Evolutionary conservation across 2,113 vertebrate species (phyloP).

Genomic region (Anser cygnoides): DNA sequence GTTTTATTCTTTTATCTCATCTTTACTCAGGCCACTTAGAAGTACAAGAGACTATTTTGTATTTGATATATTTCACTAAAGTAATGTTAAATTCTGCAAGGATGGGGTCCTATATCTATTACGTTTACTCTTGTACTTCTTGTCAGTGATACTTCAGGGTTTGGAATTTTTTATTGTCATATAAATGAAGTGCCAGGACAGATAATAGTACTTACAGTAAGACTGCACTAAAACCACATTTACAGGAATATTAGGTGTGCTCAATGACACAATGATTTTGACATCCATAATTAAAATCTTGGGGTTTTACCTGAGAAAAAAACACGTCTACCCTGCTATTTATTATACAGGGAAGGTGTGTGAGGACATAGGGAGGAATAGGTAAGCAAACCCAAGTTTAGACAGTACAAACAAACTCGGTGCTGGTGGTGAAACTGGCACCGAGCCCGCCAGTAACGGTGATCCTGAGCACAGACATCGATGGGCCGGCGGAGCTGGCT

Average conservation of each 20-base stretch:
- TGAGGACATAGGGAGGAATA: rapidly evolving
- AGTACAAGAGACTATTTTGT: neutral
- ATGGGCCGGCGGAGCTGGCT: rapidly evolving
- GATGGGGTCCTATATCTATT: neutral
- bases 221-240: neutral
- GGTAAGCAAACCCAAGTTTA: too few relatives aligned
- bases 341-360: neutral
- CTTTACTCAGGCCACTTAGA: neutral
- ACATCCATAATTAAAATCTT: neutral
- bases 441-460: rapidly evolving
- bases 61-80: neutral
- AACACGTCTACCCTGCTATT: neutral
- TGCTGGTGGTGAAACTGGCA: neutral
- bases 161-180: neutral
- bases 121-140: neutral
- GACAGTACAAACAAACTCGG: too few relatives aligned
- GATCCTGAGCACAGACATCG: neutral
- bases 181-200: neutral
- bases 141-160: neutral
- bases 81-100: neutral
- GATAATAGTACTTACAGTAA: neutral
- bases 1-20: neutral
- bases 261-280: neutral
- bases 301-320: neutral
- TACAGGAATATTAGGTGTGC: neutral